Conservation (phyloP, 2,113 vertebrate genomes). For the Poeciliopsis turrubarensis region DNA sequence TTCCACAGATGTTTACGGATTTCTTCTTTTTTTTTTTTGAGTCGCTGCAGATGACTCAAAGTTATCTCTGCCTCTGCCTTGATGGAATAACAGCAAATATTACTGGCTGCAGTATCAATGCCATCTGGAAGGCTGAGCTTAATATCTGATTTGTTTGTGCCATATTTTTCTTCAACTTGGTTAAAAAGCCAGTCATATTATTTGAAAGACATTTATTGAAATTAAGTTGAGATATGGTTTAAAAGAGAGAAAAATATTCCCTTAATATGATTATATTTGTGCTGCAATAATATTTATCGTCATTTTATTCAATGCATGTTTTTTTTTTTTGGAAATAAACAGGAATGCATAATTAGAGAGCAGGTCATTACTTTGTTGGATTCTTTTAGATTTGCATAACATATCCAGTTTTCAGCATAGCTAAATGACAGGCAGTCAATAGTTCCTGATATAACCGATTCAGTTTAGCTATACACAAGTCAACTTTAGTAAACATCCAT, state of each 20-base stretch:
- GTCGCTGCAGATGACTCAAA: not conserved
- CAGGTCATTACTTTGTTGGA: not conserved
- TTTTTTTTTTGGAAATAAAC: not conserved
- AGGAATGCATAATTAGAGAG: not conserved
- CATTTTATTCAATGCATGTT: not conserved
- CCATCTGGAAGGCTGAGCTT: not conserved
- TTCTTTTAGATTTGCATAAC: not conserved
- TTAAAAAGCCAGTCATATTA: too few relatives aligned
- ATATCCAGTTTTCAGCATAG: not conserved
- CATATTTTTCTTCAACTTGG: too few relatives aligned
- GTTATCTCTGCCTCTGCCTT: not conserved
- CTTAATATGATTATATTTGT: not conserved
- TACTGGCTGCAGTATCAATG: not conserved
- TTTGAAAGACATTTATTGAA: not conserved
- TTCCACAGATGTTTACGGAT: not conserved
- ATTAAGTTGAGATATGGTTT: not conserved
- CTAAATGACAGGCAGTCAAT: not conserved
- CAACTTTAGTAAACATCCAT: conserved; percentile 10
- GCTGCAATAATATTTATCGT: not conserved
- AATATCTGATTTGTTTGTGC: too few relatives aligned
- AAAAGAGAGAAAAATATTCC: not conserved
- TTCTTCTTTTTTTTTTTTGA: not conserved
- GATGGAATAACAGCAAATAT: not conserved
- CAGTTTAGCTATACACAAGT: conserved; percentile 5
- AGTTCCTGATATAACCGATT: not conserved